Conservation (phyloP, 1,140 invertebrate species). For the Bombus vancouverensis region DNA sequence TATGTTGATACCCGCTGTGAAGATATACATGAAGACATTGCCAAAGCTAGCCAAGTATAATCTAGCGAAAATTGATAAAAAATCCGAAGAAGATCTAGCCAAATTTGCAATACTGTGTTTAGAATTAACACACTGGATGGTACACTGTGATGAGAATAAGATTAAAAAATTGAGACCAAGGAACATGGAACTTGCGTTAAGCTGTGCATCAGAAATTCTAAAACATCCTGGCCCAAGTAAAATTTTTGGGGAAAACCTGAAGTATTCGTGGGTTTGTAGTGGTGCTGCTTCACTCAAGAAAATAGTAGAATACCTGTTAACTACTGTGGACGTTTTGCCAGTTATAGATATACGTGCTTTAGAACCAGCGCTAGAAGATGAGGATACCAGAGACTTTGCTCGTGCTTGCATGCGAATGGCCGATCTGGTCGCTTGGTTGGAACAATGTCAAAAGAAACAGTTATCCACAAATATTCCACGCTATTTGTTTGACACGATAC, state of each 20-base stretch:
- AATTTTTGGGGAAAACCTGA: constrained; percentile 73
- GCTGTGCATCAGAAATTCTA: constrained; percentile 79
- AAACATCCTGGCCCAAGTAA: constrained; percentile 75
- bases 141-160: constrained; percentile 62
- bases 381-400: constrained; percentile 76
- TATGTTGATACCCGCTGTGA: constrained; percentile 84
- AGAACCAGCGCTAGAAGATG: constrained; percentile 71
- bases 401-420: constrained; percentile 82
- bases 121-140: constrained; percentile 82
- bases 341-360: constrained; percentile 71
- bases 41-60: constrained; percentile 72
- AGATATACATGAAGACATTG: constrained; percentile 78
- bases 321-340: constrained; percentile 70
- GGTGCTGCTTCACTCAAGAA: constrained; percentile 77
- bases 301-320: constrained; percentile 67
- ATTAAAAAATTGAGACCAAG: constrained; percentile 60
- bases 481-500: constrained; percentile 77
- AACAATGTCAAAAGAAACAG: constrained; percentile 65
- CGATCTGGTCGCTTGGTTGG: constrained; percentile 82
- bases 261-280: constrained; percentile 82
- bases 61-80: constrained; percentile 81
- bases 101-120: constrained; percentile 85
- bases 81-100: constrained; percentile 82
- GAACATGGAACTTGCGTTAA: constrained; percentile 74
- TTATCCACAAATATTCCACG: constrained; percentile 78